Evolutionary conservation across 2,797 vertebrate species (phyloP).

Genomic region (Neostethus bicornis): DNA sequence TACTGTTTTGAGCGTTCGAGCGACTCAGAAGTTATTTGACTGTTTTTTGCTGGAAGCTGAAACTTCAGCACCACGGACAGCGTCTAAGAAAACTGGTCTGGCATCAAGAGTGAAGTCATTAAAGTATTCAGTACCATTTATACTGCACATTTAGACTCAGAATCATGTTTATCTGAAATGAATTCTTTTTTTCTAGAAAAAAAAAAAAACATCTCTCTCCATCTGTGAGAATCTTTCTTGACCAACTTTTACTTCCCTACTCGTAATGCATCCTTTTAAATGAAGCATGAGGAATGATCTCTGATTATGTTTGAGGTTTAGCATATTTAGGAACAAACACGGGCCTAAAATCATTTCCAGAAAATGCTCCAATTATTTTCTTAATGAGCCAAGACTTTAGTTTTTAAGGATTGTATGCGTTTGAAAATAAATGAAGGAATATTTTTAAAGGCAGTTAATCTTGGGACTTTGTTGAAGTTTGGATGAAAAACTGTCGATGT

Average conservation of each 20-base stretch:
- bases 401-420: no score
- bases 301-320: no score
- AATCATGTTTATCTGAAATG: background rate
- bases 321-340: no score
- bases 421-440: no score
- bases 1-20: background rate
- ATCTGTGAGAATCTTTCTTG: background rate
- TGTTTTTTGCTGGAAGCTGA: background rate
- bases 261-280: no score
- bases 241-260: background rate
- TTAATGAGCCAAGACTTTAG: no score
- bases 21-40: background rate
- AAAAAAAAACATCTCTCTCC: background rate
- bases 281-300: no score
- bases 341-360: no score
- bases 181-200: background rate
- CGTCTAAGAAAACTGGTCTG: background rate
- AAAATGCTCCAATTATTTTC: no score
- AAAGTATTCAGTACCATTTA: background rate
- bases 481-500: no score
- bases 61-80: constrained; percentile 62
- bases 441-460: no score
- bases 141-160: background rate
- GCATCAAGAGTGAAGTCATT: background rate
- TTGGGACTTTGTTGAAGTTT: no score